phyloP scores from a whole-genome alignment of 2,888 invertebrate species.

The Cyaniris semiargus region DNA sequence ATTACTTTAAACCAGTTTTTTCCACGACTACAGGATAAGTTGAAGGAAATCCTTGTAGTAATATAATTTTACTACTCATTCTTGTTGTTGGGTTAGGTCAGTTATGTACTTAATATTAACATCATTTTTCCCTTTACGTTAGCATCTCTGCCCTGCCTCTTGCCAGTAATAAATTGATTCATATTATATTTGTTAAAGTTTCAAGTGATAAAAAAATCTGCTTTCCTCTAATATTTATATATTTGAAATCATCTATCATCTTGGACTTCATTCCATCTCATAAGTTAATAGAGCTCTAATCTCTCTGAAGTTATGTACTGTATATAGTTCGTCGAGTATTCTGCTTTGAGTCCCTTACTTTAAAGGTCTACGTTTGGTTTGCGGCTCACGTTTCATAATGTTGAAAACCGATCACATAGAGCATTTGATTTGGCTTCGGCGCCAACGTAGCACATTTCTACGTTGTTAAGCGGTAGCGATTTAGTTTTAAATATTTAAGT shows the following conservation, averaged over 20 bases:
- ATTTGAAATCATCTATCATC: background rate
- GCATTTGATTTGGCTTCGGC: conserved; percentile 32
- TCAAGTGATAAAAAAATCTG: no score
- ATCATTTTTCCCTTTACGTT: background rate
- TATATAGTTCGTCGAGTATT: background rate
- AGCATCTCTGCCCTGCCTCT: background rate
- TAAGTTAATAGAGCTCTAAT: background rate
- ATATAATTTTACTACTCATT: background rate
- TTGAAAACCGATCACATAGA: conserved; percentile 33
- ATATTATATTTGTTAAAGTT: no score
- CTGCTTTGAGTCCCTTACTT: background rate
- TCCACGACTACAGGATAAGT: background rate
- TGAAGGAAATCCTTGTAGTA: background rate
- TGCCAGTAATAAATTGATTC: no score
- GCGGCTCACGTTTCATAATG: conserved; percentile 27
- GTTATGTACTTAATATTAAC: background rate
- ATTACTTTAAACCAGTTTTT: background rate
- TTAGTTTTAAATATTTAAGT: no score
- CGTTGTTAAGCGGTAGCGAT: background rate
- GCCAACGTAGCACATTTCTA: background rate
- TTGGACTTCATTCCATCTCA: no score
- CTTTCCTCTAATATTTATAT: background rate
- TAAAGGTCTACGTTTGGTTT: background rate
- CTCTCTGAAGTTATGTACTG: no score
- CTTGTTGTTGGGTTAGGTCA: background rate